Percentiles rank a stretch among this genome's conserved stretches.
Evolutionary conservation across 2,797 vertebrate genomes (phyloP).

Genomic region (Pipistrellus nathusii): DNA sequence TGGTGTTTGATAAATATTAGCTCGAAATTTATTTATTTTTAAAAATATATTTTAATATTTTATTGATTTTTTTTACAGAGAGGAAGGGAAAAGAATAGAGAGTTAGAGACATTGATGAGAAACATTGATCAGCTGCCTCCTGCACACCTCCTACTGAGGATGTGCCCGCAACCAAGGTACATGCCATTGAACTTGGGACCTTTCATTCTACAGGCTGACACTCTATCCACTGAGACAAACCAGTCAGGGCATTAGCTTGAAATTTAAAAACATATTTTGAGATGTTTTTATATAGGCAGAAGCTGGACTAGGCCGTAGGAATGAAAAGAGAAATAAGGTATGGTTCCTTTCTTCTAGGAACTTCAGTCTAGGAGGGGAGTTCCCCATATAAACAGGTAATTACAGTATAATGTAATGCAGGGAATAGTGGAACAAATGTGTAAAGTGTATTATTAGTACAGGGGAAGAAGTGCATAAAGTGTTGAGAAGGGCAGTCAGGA

Average conservation of each 20-base stretch:
- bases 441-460: neutral
- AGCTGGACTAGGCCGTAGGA: neutral
- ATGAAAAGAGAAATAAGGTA: conserved; percentile 31
- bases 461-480: neutral
- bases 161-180: too few species aligned
- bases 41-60: too few species aligned
- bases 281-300: conserved; percentile 17
- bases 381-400: neutral
- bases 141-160: too few species aligned
- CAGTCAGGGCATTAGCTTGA: too few species aligned
- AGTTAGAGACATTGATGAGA: too few species aligned
- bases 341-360: conserved; percentile 32
- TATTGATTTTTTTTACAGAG: too few species aligned
- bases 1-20: conserved; percentile 26
- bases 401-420: neutral
- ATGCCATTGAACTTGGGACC: too few species aligned
- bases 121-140: too few species aligned
- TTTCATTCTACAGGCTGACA: too few species aligned
- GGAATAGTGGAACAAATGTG: neutral
- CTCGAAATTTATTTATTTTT: neutral
- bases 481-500: neutral
- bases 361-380: neutral
- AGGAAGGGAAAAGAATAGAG: too few species aligned
- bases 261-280: conserved; percentile 43
- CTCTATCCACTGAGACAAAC: too few species aligned